Conservation (phyloP, 2,888 invertebrate genomes). For the Orchesellides sinensis region DNA sequence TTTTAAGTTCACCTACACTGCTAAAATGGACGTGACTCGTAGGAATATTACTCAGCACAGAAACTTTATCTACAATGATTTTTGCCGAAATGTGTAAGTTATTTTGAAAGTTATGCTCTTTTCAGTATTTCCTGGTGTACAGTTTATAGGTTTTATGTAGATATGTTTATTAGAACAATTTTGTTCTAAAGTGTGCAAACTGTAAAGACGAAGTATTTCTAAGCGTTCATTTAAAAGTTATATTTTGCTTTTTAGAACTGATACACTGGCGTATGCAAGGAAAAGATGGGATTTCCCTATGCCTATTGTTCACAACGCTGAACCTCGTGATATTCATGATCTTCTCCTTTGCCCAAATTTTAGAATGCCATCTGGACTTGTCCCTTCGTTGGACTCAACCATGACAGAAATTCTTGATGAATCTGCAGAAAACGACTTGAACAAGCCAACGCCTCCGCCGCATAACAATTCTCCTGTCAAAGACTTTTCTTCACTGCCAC, state of each 20-base stretch:
- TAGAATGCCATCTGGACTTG: neutral
- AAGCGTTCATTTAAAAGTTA: too few species aligned
- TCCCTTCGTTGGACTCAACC: neutral
- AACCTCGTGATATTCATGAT: neutral
- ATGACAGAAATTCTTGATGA: too few species aligned
- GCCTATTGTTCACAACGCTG: neutral
- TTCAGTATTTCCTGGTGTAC: neutral
- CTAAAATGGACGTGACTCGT: neutral
- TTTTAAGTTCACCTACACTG: slow-evolving; percentile 4
- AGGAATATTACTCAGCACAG: neutral
- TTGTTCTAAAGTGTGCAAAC: neutral
- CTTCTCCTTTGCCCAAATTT: neutral
- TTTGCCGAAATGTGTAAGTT: slow-evolving; percentile 28
- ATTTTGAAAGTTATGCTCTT: neutral
- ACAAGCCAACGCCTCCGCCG: too few species aligned
- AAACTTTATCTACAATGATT: neutral
- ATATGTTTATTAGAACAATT: neutral
- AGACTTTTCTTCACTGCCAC: too few species aligned
- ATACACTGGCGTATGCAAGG: slow-evolving; percentile 8
- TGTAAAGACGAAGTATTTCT: neutral
- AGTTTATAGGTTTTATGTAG: neutral
- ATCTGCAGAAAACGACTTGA: too few species aligned
- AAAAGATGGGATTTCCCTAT: slow-evolving; percentile 32
- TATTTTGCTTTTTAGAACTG: neutral
- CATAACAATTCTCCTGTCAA: too few species aligned